Evolutionary conservation across 2,888 invertebrate genomes (phyloP).

Genomic region (Harpalus rufipes): DNA sequence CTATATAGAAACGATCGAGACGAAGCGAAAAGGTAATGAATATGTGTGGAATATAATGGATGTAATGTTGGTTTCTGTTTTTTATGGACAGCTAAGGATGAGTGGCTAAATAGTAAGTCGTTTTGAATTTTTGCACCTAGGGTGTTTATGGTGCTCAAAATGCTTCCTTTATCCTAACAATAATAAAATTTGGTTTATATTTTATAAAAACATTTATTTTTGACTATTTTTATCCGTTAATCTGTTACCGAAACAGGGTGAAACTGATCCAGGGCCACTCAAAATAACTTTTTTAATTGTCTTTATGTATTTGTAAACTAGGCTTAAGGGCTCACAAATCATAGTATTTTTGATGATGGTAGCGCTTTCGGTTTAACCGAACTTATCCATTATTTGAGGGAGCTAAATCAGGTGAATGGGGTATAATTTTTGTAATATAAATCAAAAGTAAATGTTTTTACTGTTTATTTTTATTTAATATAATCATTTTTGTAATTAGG

Average conservation of each 20-base stretch:
- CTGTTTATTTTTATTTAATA: no score
- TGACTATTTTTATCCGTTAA: no score
- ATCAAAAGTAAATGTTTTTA: neutral
- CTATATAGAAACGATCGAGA: slow-evolving; percentile 85
- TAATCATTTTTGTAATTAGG: no score
- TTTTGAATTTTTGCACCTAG: slow-evolving; percentile 56
- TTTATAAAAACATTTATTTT: neutral
- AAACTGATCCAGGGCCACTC: no score
- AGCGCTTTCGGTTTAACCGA: no score
- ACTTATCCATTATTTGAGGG: no score
- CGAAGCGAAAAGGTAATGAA: slow-evolving; percentile 74
- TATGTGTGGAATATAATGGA: slow-evolving; percentile 5
- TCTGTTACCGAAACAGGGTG: no score
- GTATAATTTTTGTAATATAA: neutral
- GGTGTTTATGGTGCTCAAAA: slow-evolving; percentile 19
- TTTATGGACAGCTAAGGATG: slow-evolving; percentile 66
- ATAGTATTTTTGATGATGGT: no score
- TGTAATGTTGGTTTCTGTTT: slow-evolving; percentile 49
- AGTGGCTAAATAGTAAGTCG: slow-evolving; percentile 63
- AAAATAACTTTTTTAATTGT: no score
- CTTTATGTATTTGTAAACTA: no score
- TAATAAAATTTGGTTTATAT: neutral
- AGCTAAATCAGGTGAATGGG: no score
- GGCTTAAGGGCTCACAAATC: no score
- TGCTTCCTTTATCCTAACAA: slow-evolving; percentile 19